Conservation (phyloP, 2,797 vertebrate genomes). For the Ceryle rudis region DNA sequence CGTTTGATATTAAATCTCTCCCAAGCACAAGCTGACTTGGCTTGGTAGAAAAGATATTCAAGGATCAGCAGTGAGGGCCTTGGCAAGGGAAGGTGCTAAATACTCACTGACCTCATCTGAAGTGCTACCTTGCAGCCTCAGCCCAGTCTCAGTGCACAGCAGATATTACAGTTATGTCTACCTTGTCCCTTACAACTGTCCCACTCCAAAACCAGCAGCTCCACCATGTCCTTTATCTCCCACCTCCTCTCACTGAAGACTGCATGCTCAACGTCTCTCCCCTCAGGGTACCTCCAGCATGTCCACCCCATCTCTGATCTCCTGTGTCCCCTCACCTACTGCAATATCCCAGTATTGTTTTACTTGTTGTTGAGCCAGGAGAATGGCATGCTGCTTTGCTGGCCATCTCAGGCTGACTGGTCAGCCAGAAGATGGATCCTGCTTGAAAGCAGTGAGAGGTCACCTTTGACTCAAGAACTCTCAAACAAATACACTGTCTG, state of each 20-base stretch:
- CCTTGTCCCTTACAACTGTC: background rate
- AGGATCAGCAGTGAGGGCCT: background rate
- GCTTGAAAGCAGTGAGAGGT: background rate
- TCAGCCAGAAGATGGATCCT: background rate
- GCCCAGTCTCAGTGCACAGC: background rate
- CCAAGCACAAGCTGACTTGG: slow-evolving; percentile 40
- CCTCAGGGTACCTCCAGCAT: background rate
- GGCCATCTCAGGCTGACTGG: background rate
- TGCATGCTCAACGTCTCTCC: background rate
- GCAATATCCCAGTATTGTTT: background rate
- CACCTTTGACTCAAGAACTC: background rate
- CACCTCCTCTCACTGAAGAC: background rate
- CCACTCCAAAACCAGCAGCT: background rate
- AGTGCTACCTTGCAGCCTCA: background rate
- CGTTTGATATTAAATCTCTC: slow-evolving; percentile 63
- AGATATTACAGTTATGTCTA: background rate
- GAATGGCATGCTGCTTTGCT: background rate
- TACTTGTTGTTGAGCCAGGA: background rate
- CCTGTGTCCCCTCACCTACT: background rate
- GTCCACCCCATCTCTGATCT: background rate
- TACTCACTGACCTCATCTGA: background rate
- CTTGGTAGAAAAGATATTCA: slow-evolving; percentile 24
- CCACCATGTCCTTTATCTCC: background rate
- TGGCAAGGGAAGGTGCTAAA: slow-evolving; percentile 5
- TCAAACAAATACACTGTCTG: background rate